These are phyloP conservation scores for Sussaba pulchella DNA, from an alignment of 2,888 invertebrate genomes.

Conservation along the genomic window DNA sequence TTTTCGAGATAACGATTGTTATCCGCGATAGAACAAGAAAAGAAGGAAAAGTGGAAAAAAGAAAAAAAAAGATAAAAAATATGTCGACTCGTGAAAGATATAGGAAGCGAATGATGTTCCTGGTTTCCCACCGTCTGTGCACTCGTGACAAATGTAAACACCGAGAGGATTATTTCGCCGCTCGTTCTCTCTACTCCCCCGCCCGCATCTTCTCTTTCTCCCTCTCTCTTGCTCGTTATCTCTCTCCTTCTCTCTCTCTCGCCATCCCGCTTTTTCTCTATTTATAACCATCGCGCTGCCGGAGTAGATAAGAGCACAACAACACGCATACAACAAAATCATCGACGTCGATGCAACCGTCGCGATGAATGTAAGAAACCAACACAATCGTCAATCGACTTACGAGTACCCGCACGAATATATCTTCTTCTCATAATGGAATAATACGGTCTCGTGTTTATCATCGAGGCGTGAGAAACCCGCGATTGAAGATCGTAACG, in stretches of 20 bases:
- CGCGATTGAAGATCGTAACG: not conserved
- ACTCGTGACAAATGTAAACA: conserved; percentile 55
- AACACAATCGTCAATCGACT: not conserved
- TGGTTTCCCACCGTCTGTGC: conserved; percentile 12
- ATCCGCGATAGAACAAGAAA: too few relatives aligned
- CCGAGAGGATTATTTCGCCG: conserved; percentile 50
- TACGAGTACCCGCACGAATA: not conserved
- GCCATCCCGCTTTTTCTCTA: not conserved
- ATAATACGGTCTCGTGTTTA: conserved; percentile 19
- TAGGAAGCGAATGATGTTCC: conserved; percentile 1
- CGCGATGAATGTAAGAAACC: not conserved
- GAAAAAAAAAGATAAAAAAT: not conserved
- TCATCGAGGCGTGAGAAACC: conserved; percentile 18
- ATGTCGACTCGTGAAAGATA: not conserved
- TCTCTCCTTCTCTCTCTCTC: conserved; percentile 6
- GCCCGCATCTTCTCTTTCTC: not conserved
- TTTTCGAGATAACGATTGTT: too few relatives aligned
- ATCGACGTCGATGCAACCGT: conserved; percentile 20
- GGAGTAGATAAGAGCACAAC: not conserved
- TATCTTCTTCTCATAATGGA: conserved; percentile 6
- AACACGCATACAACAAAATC: not conserved
- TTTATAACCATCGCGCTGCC: conserved; percentile 5
- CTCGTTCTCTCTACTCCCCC: not conserved
- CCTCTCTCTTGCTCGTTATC: not conserved
- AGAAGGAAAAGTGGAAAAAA: too few relatives aligned